These are phyloP conservation scores for Drosophila orena DNA, from an alignment of 1,140 invertebrate species.

Conservation along the genomic window DNA sequence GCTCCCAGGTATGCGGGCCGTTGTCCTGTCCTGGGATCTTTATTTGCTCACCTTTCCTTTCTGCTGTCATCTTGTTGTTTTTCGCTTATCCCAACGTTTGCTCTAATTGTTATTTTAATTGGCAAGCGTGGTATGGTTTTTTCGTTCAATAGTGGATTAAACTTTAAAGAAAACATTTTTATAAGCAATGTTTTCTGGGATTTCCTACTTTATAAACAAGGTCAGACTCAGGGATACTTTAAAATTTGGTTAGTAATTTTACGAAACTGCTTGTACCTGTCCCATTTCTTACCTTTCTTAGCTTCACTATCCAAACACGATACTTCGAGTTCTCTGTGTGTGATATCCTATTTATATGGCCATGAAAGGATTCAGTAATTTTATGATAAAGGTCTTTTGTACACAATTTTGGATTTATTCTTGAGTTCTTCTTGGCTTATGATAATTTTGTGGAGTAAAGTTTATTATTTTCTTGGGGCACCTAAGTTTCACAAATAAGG, in stretches of 20 bases:
- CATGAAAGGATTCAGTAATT: neutral
- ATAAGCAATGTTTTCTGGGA: neutral
- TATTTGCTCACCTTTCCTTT: slow-evolving; percentile 17
- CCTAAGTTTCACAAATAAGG: neutral
- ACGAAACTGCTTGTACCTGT: neutral
- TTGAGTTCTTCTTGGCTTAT: no score
- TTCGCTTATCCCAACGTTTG: slow-evolving; percentile 9
- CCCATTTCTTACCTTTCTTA: neutral
- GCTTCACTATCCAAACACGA: neutral
- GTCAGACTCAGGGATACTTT: neutral
- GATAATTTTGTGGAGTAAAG: neutral
- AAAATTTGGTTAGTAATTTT: neutral
- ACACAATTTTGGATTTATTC: no score
- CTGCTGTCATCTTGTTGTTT: slow-evolving; percentile 11
- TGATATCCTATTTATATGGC: neutral
- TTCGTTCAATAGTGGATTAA: slow-evolving; percentile 8
- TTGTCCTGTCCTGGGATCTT: slow-evolving; percentile 33
- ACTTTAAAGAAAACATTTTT: neutral
- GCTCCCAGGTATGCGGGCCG: slow-evolving; percentile 44
- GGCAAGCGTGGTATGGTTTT: slow-evolving; percentile 3
- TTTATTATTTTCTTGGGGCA: neutral
- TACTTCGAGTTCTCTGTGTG: neutral
- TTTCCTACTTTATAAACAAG: no score
- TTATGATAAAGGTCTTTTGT: no score
- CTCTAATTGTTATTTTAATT: slow-evolving; percentile 50